phyloP scores from a whole-genome alignment of 2,113 vertebrate genomes.

The Misgurnus mizolepis region DNA sequence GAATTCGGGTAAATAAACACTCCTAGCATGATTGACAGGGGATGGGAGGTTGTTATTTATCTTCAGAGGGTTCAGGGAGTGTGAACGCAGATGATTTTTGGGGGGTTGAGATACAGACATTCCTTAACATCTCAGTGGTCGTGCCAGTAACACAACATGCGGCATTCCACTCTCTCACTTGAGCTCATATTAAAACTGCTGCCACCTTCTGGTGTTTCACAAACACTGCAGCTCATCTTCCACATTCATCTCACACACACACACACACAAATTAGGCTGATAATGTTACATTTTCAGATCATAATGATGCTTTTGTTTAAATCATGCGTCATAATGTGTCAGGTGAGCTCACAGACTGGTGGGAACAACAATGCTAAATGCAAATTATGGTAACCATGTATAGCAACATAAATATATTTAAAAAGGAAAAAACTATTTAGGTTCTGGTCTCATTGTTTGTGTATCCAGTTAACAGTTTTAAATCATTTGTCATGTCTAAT shows the following conservation, averaged over 20 bases:
- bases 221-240: background rate
- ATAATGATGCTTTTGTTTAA: no score
- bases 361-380: no score
- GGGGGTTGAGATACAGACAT: background rate
- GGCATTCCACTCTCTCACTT: constrained; percentile 1
- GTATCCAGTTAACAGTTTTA: no score
- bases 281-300: no score
- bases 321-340: no score
- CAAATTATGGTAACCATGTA: no score
- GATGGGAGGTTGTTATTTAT: constrained; percentile 26
- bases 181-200: background rate
- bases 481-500: no score
- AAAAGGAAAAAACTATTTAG: no score
- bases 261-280: no score
- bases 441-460: no score
- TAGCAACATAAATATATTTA: no score
- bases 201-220: constrained; percentile 37
- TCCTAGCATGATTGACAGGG: background rate
- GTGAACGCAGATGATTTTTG: background rate
- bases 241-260: background rate
- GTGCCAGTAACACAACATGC: background rate
- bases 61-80: background rate
- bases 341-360: no score
- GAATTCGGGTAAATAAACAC: constrained; percentile 81
- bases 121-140: background rate